Conservation (phyloP, 2,797 vertebrate species). For the Acanthis flammea region DNA sequence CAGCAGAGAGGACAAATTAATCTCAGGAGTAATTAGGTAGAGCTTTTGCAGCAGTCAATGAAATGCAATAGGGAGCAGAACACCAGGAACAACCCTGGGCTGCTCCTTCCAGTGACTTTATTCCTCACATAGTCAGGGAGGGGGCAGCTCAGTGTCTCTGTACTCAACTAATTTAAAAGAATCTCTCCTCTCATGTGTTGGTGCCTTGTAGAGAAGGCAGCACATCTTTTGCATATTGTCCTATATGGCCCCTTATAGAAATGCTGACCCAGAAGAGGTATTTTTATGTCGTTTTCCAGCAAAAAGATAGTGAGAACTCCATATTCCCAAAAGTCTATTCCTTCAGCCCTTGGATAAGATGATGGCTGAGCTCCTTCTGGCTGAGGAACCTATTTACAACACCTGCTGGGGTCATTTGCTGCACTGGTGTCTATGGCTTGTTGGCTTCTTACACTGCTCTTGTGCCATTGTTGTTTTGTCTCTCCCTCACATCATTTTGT, state of each 20-base stretch:
- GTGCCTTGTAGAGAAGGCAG: background rate
- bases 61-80: background rate
- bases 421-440: background rate
- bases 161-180: background rate
- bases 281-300: background rate
- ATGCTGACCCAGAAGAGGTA: background rate
- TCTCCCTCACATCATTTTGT: background rate
- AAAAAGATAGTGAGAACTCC: background rate
- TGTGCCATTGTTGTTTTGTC: background rate
- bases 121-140: background rate
- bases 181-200: background rate
- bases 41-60: background rate
- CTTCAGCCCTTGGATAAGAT: background rate
- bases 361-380: background rate
- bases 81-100: background rate
- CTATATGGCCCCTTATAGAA: background rate
- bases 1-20: conserved; percentile 14
- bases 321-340: background rate
- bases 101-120: background rate
- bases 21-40: background rate
- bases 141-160: background rate
- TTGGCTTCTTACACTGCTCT: background rate
- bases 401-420: background rate
- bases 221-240: background rate
- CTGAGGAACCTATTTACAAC: background rate